Conservation (phyloP, 2,113 vertebrate genomes). For the Glaucidium brasilianum region DNA sequence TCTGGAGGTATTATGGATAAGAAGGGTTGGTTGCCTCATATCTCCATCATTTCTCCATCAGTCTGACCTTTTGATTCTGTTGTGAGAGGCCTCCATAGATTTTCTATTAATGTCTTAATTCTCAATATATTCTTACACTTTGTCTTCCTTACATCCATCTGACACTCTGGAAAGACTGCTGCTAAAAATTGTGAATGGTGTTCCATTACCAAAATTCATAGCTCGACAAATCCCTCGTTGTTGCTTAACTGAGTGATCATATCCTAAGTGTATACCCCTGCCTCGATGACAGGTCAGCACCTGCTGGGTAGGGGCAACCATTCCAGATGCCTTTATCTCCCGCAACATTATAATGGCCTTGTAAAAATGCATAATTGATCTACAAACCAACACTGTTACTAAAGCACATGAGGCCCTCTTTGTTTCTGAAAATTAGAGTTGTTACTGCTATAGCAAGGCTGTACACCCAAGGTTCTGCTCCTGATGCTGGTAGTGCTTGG, state of each 20-base stretch:
- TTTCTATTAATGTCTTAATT: neutral
- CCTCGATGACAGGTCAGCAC: neutral
- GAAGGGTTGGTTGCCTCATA: neutral
- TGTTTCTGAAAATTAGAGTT: neutral
- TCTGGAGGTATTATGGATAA: neutral
- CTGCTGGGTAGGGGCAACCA: neutral
- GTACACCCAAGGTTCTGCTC: neutral
- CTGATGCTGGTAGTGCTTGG: neutral
- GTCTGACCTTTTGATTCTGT: neutral
- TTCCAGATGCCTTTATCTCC: neutral
- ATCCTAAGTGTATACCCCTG: neutral
- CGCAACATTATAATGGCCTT: neutral
- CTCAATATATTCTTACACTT: neutral
- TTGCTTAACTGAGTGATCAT: neutral
- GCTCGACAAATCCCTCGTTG: neutral
- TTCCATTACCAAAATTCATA: neutral
- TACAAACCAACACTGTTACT: neutral
- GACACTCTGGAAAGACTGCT: neutral
- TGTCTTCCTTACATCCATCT: accelerated
- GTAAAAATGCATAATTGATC: neutral
- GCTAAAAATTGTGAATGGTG: neutral
- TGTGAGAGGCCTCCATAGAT: neutral
- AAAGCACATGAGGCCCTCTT: neutral
- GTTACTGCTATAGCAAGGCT: neutral
- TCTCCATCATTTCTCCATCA: neutral